phyloP scores from a whole-genome alignment of 2,797 vertebrate genomes.

The Acanthornis magna region DNA sequence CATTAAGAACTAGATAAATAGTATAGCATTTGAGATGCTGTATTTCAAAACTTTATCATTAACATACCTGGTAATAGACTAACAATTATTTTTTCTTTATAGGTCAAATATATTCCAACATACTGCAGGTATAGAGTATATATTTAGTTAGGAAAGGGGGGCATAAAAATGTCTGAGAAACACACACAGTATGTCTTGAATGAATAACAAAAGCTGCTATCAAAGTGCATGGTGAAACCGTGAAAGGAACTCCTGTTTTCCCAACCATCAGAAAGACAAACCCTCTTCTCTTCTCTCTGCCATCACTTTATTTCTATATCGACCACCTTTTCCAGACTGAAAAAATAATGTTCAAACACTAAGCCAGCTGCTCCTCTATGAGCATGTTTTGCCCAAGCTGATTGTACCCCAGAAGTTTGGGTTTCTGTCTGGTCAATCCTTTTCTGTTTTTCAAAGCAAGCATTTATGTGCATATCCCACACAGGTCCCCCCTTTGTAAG shows the following conservation, averaged over 20 bases:
- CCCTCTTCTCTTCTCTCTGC: neutral
- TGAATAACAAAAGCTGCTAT: neutral
- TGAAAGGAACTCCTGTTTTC: neutral
- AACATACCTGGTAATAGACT: neutral
- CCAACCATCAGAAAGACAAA: neutral
- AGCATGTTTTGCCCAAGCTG: neutral
- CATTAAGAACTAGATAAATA: neutral
- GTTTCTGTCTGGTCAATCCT: neutral
- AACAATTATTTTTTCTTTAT: neutral
- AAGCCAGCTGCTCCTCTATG: neutral
- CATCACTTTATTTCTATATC: neutral
- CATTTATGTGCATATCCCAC: neutral
- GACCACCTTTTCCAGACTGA: neutral
- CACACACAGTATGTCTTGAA: neutral
- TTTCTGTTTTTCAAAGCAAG: neutral
- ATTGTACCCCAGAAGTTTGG: neutral
- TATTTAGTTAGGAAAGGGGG: neutral
- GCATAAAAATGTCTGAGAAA: neutral
- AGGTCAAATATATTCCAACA: neutral
- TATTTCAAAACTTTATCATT: constrained; percentile 21
- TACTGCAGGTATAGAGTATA: neutral
- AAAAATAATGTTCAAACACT: neutral
- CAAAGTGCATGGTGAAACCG: neutral
- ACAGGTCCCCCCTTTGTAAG: neutral
- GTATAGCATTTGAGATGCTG: neutral